Evolutionary conservation across 2,113 vertebrate genomes (phyloP), one percentile per base, ranked within the genome.

Genomic region (Rhizomys pruinosus): DNA sequence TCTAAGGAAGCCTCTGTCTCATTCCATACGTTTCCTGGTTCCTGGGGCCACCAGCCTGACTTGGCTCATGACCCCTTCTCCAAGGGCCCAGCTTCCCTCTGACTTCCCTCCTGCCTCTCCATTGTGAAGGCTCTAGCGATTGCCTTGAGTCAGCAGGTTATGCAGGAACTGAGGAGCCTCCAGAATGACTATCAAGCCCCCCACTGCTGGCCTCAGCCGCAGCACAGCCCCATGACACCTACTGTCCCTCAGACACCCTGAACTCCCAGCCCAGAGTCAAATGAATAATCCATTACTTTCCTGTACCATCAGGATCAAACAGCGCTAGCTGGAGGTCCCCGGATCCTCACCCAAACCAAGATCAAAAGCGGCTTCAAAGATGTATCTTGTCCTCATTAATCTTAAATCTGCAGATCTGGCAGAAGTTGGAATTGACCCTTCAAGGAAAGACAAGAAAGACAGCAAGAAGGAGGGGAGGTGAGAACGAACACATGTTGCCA

Each of bases 21-120:
- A 9, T 8, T 52, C 77, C 39, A 27, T 19, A 27, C 57, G 29
- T 25, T 44, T 7, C 7, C 52, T 22, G 4, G 17, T 71, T 37
- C 78, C 23, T 5, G 20, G 27, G 29, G 4, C 37, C 77, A 39
- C 19, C 44, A 1, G 7, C 2, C 1, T 0, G 0, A 27, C 42
- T 27, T 11, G 10, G 64, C 32, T 59, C 7, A 19, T 3, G 19
- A 23, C 11, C 37, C 20, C 87, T 34, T n/a, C n/a, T 29, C 47
- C n/a, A 11, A 6, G 22, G 13, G 0, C 42, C 3, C 19, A 4
- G 7, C 64, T 47, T 44, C 25, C 19, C n/a, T 20, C n/a, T 8
- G 29, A n/a, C 7, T 5, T 22, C 42, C 23, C 71, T 59, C 72
- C 73, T 23, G 19, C 20, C 47, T 23, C n/a, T 80, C 25, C 20